phyloP scores from a whole-genome alignment of 2,888 invertebrate genomes.

The Megamerina dolium region DNA sequence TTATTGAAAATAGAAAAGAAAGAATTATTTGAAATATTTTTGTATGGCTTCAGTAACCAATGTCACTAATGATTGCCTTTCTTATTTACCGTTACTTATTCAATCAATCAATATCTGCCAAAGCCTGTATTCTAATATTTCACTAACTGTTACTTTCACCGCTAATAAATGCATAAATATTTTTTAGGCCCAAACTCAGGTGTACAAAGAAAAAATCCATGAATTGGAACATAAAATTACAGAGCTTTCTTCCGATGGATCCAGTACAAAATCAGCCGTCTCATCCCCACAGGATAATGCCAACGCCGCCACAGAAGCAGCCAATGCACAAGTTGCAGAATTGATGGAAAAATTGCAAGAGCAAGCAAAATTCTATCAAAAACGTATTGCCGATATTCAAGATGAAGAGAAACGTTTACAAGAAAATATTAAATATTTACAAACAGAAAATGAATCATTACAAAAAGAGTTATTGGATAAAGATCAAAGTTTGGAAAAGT shows the following conservation, averaged over 20 bases:
- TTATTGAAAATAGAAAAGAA: too few relatives aligned
- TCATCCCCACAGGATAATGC: not conserved
- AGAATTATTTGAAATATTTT: too few relatives aligned
- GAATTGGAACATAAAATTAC: conserved; percentile 41
- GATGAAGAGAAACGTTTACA: conserved; percentile 33
- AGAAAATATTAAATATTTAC: conserved; percentile 34
- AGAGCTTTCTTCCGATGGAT: conserved; percentile 30
- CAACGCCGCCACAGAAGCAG: conserved; percentile 9
- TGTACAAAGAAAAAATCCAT: conserved; percentile 45
- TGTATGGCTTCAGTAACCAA: too few relatives aligned
- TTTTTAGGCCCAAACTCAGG: conserved; percentile 44
- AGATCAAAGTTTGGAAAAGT: conserved; percentile 44
- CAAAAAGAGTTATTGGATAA: conserved; percentile 37
- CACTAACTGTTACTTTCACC: too few relatives aligned
- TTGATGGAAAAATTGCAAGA: conserved; percentile 23
- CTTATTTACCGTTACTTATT: too few relatives aligned
- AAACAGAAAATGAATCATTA: conserved; percentile 34
- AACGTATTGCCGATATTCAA: conserved; percentile 23
- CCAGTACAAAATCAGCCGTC: conserved; percentile 23
- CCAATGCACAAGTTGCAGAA: conserved; percentile 21
- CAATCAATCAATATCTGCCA: too few relatives aligned
- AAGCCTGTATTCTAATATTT: too few relatives aligned
- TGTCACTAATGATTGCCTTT: too few relatives aligned
- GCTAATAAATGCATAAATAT: too few relatives aligned
- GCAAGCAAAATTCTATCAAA: conserved; percentile 23